Conservation (phyloP, 2,113 vertebrate species). For the Tragelaphus strepsiceros region DNA sequence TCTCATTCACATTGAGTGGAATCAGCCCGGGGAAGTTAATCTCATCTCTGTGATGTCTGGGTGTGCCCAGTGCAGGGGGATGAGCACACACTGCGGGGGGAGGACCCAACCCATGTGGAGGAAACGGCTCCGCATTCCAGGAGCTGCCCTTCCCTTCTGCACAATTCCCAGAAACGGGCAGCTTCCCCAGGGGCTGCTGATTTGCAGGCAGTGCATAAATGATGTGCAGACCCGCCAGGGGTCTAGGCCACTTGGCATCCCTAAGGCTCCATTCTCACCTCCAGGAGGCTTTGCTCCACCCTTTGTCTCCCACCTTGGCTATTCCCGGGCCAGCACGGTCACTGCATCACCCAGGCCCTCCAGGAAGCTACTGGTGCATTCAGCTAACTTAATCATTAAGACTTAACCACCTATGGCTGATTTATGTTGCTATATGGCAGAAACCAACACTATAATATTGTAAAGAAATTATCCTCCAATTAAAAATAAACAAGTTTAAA, state of each 20-base stretch:
- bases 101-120: conserved; percentile 34
- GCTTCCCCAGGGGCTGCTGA: conserved; percentile 38
- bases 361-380: not conserved
- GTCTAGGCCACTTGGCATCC: not conserved
- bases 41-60: conserved; percentile 43
- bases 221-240: not conserved
- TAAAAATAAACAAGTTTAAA: not conserved
- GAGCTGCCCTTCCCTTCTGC: conserved; percentile 67
- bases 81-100: not conserved
- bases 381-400: not conserved
- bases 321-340: not conserved
- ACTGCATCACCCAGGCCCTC: not conserved
- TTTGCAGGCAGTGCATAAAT: not conserved
- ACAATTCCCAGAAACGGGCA: conserved; percentile 75
- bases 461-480: not conserved
- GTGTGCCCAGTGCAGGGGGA: conserved; percentile 44
- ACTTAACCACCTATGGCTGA: not conserved
- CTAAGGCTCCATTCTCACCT: not conserved
- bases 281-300: not conserved
- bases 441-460: not conserved
- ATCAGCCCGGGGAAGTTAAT: conserved; percentile 8
- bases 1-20: not conserved
- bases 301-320: not conserved
- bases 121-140: conserved; percentile 67
- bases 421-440: not conserved